phyloP scores from a whole-genome alignment of 2,888 invertebrate species.

The Gymnosoma rotundatum region DNA sequence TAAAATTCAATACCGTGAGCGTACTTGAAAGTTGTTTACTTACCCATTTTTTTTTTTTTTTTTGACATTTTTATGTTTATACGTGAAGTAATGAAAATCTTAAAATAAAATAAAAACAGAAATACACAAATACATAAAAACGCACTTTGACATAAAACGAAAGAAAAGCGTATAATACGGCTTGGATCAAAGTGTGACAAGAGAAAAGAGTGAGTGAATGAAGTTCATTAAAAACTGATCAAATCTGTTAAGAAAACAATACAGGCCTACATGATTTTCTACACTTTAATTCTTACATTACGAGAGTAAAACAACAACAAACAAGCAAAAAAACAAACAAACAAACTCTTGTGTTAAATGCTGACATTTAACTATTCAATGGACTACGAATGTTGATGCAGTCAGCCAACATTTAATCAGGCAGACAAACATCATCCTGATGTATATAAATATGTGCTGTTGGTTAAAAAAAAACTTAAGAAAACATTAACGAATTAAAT shows the following conservation, averaged over 20 bases:
- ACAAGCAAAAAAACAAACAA: constrained; percentile 3
- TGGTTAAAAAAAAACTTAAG: neutral
- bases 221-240: constrained; percentile 81
- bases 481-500: no score
- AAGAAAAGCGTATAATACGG: constrained; percentile 46
- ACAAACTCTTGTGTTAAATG: constrained; percentile 17
- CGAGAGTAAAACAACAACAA: constrained; percentile 8
- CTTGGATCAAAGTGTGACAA: constrained; percentile 62
- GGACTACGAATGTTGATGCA: constrained; percentile 26
- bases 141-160: constrained; percentile 22
- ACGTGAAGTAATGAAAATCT: constrained; percentile 51
- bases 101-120: constrained; percentile 44
- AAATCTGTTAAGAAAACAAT: constrained; percentile 76
- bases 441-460: neutral
- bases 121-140: constrained; percentile 10
- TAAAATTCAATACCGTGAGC: constrained; percentile 9
- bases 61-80: constrained; percentile 56
- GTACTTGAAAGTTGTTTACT: constrained; percentile 61
- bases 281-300: constrained; percentile 50
- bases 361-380: constrained; percentile 27
- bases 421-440: constrained; percentile 4
- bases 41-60: constrained; percentile 13
- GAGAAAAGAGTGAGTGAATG: constrained; percentile 78
- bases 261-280: constrained; percentile 59
- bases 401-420: constrained; percentile 5